Percentiles rank a stretch among this genome's conserved stretches.
Conservation (phyloP, 2,113 vertebrate genomes). For the Erpornis zantholeuca region DNA sequence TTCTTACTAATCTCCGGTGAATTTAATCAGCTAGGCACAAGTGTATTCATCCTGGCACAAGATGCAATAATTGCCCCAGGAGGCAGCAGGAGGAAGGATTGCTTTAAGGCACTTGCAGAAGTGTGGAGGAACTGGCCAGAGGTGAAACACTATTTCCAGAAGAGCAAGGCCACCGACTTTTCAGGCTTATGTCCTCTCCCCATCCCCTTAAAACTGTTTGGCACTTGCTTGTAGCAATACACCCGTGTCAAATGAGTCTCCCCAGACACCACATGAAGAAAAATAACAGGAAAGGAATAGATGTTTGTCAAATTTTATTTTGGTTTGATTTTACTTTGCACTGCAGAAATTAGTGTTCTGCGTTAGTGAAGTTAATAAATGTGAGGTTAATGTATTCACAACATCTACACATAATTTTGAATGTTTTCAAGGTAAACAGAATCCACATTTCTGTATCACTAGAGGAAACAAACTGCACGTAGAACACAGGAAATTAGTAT, state of each 20-base stretch:
- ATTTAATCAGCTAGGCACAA: not conserved
- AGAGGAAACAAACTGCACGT: not conserved
- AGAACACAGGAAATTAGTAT: conserved; percentile 8
- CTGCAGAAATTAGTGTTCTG: not conserved
- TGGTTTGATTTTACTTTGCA: not conserved
- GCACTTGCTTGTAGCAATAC: not conserved
- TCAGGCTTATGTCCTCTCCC: not conserved
- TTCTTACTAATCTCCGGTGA: not conserved
- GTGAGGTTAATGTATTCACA: not conserved
- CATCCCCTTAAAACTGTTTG: not conserved
- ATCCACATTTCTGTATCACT: not conserved
- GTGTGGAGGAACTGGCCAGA: not conserved
- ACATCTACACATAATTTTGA: not conserved
- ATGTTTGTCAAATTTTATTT: not conserved
- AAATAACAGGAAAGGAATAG: not conserved
- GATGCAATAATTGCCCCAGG: not conserved
- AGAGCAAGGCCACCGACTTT: not conserved
- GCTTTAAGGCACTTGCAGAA: not conserved
- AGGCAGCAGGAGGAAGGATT: not conserved
- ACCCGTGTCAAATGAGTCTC: not conserved
- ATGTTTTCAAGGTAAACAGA: conserved; percentile 18
- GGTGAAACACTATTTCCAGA: not conserved
- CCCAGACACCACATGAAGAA: not conserved
- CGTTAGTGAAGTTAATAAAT: not conserved
- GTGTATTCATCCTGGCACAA: not conserved